phyloP scores from a whole-genome alignment of 64 coral and sea anemone species.

The Porites australiensis region DNA sequence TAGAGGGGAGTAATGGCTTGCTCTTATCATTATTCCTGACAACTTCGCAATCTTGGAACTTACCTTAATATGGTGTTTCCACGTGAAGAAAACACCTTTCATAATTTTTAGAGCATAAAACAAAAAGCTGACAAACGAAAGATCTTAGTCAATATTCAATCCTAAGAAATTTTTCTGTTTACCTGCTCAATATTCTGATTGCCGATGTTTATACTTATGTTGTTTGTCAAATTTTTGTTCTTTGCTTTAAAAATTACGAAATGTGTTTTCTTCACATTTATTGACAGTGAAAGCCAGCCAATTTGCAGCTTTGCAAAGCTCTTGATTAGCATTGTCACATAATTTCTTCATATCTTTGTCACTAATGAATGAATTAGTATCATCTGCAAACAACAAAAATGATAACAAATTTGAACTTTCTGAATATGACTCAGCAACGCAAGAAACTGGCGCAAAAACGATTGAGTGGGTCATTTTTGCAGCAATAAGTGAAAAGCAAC shows the following conservation, averaged over 20 bases:
- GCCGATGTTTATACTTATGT: neutral
- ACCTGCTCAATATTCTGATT: neutral
- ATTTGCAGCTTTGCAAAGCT: neutral
- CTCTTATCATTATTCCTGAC: no score
- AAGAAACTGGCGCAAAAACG: no score
- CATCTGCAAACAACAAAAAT: neutral
- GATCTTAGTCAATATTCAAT: no score
- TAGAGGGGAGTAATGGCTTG: no score
- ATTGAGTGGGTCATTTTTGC: no score
- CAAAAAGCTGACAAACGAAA: neutral
- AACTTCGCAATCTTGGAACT: no score
- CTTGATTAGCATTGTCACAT: neutral
- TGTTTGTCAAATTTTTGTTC: neutral
- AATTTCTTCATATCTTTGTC: neutral
- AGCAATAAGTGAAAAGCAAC: no score
- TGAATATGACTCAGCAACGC: neutral
- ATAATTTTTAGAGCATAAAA: neutral
- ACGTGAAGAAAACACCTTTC: neutral
- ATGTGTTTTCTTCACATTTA: conserved; percentile 6
- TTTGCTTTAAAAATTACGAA: neutral
- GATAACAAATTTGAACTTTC: neutral
- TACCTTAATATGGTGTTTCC: no score
- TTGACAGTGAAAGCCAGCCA: neutral
- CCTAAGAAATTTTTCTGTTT: neutral
- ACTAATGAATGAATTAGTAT: neutral